A percentile compares a stretch with the other conserved stretches of the same genome.
Conservation (phyloP, 2,797 vertebrate species). For the Acanthurus lineatus region DNA sequence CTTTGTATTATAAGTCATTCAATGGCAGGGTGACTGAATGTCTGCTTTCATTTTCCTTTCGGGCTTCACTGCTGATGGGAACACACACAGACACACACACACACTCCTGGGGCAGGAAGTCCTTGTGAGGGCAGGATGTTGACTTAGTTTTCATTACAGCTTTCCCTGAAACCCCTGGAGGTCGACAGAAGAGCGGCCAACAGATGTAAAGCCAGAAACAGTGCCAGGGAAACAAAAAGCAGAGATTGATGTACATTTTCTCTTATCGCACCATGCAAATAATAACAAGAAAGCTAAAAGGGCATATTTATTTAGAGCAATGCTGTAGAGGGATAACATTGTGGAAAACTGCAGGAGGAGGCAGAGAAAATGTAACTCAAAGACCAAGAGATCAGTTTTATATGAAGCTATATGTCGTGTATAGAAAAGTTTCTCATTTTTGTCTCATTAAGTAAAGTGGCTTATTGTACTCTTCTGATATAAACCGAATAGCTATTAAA, state of each 20-base stretch:
- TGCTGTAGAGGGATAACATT: background rate
- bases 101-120: slow-evolving; percentile 63
- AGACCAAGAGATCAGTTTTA: background rate
- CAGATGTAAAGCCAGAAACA: slow-evolving; percentile 56
- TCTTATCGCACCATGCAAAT: slow-evolving; percentile 25
- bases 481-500: background rate
- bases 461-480: background rate
- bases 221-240: slow-evolving; percentile 27
- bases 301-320: slow-evolving; percentile 20
- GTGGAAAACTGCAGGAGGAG: background rate
- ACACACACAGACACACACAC: slow-evolving; percentile 20
- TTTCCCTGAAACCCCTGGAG: slow-evolving; percentile 56
- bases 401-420: background rate
- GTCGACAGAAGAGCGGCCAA: slow-evolving; percentile 47
- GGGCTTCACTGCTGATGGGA: slow-evolving; percentile 12
- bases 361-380: too few species aligned
- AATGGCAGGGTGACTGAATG: slow-evolving; percentile 29
- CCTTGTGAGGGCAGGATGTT: slow-evolving; percentile 79
- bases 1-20: slow-evolving; percentile 50
- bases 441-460: background rate
- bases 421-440: slow-evolving; percentile 9
- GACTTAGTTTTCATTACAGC: slow-evolving; percentile 78
- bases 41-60: slow-evolving; percentile 36
- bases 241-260: slow-evolving; percentile 45
- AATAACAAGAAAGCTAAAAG: slow-evolving; percentile 29